Evolutionary conservation across 92 coral and sea anemone genomes (phyloP).

Genomic region (Heliopora coerulea): DNA sequence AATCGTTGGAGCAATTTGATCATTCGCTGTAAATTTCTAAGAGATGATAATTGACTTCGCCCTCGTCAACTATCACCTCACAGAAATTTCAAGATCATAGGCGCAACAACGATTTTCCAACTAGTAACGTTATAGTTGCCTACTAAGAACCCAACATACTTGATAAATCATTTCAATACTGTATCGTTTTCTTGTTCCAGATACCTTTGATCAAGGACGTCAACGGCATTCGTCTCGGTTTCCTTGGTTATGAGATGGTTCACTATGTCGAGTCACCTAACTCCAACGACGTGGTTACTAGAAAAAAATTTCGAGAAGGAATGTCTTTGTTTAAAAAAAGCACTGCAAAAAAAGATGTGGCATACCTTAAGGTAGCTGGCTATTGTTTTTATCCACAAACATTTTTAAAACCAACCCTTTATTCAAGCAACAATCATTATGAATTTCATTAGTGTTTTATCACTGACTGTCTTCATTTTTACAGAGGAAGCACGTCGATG

Average conservation of each 20-base stretch:
- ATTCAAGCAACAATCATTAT: no score
- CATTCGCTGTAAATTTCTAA: no score
- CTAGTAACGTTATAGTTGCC: no score
- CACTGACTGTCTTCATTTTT: not conserved
- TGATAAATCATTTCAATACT: no score
- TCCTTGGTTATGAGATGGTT: slow-evolving; percentile 58
- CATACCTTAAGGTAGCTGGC: not conserved
- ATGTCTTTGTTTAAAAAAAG: slow-evolving; percentile 6
- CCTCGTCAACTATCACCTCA: no score
- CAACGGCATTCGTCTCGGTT: slow-evolving; percentile 65
- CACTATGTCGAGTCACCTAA: not conserved
- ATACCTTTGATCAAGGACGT: slow-evolving; percentile 57
- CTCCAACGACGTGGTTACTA: not conserved
- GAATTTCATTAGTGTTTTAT: no score
- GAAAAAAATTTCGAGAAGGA: slow-evolving; percentile 6
- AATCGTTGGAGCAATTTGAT: no score
- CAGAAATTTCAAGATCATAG: no score
- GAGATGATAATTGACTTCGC: no score
- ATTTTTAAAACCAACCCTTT: no score
- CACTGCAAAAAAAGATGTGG: not conserved
- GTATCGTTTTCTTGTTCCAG: slow-evolving; percentile 21
- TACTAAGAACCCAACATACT: no score
- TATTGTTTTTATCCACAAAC: not conserved
- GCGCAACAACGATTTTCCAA: no score
- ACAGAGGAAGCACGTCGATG: slow-evolving; percentile 48